A percentile compares a stretch with the other conserved stretches of the same genome.
phyloP scores from a whole-genome alignment of 2,888 invertebrate genomes.

The Lydus trimaculatus region DNA sequence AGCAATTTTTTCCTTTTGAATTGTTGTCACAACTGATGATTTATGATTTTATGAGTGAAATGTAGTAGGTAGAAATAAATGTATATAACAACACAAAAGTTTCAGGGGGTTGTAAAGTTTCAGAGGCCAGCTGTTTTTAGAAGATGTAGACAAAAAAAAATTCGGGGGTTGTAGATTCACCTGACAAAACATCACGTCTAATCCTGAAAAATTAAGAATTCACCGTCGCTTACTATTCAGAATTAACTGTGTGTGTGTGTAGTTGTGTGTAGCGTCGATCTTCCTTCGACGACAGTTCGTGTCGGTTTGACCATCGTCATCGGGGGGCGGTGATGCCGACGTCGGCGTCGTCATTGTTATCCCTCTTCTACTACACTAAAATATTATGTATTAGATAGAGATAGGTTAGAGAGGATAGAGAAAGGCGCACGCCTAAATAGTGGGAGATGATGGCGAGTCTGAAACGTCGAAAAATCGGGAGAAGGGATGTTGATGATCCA shows the following conservation, averaged over 20 bases:
- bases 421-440: constrained; percentile 7
- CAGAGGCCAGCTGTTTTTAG: no score
- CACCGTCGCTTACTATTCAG: background rate
- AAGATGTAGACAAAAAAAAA: no score
- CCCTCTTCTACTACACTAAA: background rate
- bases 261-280: background rate
- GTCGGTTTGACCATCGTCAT: constrained; percentile 6
- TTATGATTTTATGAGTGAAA: background rate
- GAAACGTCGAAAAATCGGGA: constrained; percentile 8
- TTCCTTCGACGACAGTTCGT: background rate
- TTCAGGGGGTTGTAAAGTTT: no score
- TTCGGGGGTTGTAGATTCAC: no score
- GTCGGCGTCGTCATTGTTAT: background rate
- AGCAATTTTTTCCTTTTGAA: background rate
- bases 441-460: constrained; percentile 7
- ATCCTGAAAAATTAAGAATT: background rate
- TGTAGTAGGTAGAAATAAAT: no score
- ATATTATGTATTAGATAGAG: background rate
- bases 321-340: constrained; percentile 5
- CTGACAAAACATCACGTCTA: background rate
- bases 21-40: background rate
- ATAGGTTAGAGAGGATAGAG: background rate
- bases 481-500: constrained; percentile 9
- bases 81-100: no score
- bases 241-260: no score